Evolutionary conservation across 2,797 vertebrate genomes (phyloP), one percentile per base, ranked within the genome.

Genomic region (Pipistrellus pipistrellus): DNA sequence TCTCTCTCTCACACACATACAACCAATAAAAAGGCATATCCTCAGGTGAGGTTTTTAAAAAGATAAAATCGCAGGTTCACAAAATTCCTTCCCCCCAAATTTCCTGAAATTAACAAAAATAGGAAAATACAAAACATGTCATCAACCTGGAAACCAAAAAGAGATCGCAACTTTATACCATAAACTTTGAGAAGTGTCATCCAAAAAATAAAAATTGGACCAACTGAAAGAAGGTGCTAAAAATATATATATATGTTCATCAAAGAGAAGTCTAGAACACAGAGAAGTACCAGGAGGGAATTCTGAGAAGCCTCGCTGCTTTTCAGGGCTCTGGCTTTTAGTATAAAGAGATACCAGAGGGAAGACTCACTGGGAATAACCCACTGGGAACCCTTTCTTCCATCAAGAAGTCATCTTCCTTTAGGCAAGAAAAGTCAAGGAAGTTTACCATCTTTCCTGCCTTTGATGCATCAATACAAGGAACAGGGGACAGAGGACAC

Each of bases 81-180:
- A 68, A 75, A 91, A 76, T 83, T 77, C 27, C 38, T 85, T 85
- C 85, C n/a, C 23, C 59, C 17, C 20, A 38, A 35, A 86, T 51
- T 76, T 86, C 48, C 88, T 90, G 82, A 93, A 55, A 78, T 75
- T 57, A 91, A 89, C n/a, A 85, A 77, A 92, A 71, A 59, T 84
- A 11, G 81, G 81, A 85, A 93, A 90, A 35, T 69, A 82, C 64
- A 94, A 23, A 96, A 44, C 55, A 27, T 38, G n/a, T 64, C 68
- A 21, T 88, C 81, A 89, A 73, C 30, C 35, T 81, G 68, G 44
- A 95, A 82, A 84, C 80, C 71, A 82, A 85, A 46, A 82, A 72
- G 66, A 81, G 46, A 72, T 51, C 51, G 38, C 48, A 85, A 20
- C 32, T 84, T 77, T 2, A 18, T 90, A 35, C 51, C 23, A 10